Evolutionary conservation across 1,140 invertebrate genomes (phyloP).

Genomic region (Lysiphlebus fabarum): DNA sequence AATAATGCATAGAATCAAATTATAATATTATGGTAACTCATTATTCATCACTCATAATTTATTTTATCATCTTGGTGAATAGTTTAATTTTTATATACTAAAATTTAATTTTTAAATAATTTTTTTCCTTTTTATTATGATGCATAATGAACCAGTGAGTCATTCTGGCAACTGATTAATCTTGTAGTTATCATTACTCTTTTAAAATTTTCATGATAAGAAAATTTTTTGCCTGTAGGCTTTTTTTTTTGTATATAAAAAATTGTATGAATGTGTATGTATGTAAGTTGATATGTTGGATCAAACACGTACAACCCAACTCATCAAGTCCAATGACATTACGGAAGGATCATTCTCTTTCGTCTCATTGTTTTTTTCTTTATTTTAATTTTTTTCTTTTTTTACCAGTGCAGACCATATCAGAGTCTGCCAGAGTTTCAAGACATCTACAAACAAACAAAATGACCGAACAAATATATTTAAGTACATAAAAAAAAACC

Average conservation of each 20-base stretch:
- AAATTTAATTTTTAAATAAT: too few species aligned
- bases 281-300: not conserved
- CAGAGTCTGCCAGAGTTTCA: not conserved
- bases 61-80: too few species aligned
- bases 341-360: slow-evolving; percentile 43
- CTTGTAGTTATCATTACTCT: slow-evolving; percentile 15
- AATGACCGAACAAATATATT: not conserved
- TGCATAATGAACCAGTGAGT: not conserved
- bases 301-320: not conserved
- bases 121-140: too few species aligned
- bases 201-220: slow-evolving; percentile 17
- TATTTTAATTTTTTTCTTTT: slow-evolving; percentile 16
- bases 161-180: slow-evolving; percentile 2
- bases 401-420: not conserved
- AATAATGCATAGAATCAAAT: too few species aligned
- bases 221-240: not conserved
- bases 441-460: too few species aligned
- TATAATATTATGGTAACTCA: too few species aligned
- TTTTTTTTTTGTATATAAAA: not conserved
- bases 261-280: not conserved
- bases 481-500: not conserved
- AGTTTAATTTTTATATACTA: too few species aligned
- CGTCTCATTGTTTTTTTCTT: slow-evolving; percentile 5
- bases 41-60: too few species aligned
- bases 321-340: slow-evolving; percentile 27